Conservation (phyloP, 2,888 invertebrate species). For the Cheilosia scutellata region DNA sequence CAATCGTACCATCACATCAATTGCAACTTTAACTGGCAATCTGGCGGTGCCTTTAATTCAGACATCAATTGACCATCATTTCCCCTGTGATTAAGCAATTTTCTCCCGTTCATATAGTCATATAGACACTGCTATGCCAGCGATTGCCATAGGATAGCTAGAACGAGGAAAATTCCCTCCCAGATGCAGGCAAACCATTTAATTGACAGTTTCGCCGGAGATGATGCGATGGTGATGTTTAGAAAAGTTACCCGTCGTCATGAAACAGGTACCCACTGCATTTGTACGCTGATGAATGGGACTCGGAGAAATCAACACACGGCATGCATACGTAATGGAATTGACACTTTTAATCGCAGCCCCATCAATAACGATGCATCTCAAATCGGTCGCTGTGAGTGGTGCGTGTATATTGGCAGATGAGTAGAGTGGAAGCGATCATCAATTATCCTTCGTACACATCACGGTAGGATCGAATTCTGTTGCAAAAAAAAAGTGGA, state of each 20-base stretch:
- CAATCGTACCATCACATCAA: conserved; percentile 41
- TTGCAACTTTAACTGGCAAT: conserved; percentile 25
- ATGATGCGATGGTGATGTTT: conserved; percentile 31
- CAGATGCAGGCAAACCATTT: conserved; percentile 48
- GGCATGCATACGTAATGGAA: conserved; percentile 67
- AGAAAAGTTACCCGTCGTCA: conserved; percentile 42
- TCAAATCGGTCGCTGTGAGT: conserved; percentile 12
- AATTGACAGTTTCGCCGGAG: conserved; percentile 62
- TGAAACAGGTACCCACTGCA: conserved; percentile 30
- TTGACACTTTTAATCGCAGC: conserved; percentile 69
- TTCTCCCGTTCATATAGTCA: conserved; percentile 58
- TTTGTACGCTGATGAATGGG: conserved; percentile 26
- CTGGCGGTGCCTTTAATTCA: conserved; percentile 65
- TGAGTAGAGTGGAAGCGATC: conserved; percentile 62
- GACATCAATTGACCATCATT: conserved; percentile 71
- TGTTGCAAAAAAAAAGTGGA: conserved; percentile 29
- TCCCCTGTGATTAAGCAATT: conserved; percentile 69
- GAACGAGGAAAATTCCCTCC: conserved; percentile 22
- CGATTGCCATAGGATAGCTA: conserved; percentile 23
- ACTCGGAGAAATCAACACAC: conserved; percentile 53
- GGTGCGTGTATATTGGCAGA: conserved; percentile 38
- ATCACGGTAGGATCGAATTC: conserved; percentile 13
- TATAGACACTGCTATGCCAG: conserved; percentile 25
- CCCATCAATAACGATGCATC: conserved; percentile 59
- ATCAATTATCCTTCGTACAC: conserved; percentile 54